Conservation (phyloP, 2,113 vertebrate genomes). For the Labrus mixtus region DNA sequence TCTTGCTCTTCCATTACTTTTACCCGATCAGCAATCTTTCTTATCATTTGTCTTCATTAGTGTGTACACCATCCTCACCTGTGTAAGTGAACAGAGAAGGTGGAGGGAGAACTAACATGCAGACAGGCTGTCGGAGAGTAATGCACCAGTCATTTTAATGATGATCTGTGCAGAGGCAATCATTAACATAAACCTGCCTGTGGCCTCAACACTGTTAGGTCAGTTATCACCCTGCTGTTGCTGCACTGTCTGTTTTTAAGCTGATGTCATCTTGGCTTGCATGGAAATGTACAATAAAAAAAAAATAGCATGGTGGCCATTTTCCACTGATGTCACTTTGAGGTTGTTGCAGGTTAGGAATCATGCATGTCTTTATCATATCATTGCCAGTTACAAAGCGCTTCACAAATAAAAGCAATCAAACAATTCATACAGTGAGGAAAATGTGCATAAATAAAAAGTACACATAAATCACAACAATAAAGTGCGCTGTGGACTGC, state of each 20-base stretch:
- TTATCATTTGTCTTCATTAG: constrained; percentile 65
- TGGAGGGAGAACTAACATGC: constrained; percentile 7
- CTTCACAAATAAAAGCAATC: no score
- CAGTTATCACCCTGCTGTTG: constrained; percentile 26
- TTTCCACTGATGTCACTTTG: neutral
- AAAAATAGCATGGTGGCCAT: neutral
- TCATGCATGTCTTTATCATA: no score
- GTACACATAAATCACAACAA: no score
- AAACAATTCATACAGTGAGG: no score
- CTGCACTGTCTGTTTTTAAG: constrained; percentile 12
- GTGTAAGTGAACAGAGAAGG: constrained; percentile 2
- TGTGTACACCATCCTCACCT: constrained; percentile 37
- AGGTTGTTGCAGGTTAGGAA: neutral
- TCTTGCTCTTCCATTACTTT: constrained; percentile 22
- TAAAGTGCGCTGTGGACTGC: no score
- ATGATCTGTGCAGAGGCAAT: constrained; percentile 54
- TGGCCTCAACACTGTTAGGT: constrained; percentile 43
- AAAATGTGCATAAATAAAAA: no score
- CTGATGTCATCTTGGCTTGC: constrained; percentile 26
- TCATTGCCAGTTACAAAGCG: no score
- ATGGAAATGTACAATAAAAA: neutral
- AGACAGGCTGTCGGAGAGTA: constrained; percentile 40
- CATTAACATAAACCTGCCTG: constrained; percentile 54
- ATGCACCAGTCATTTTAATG: constrained; percentile 34
- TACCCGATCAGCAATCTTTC: constrained; percentile 27